phyloP scores from a whole-genome alignment of 2,888 invertebrate species.

The Antitype chi region DNA sequence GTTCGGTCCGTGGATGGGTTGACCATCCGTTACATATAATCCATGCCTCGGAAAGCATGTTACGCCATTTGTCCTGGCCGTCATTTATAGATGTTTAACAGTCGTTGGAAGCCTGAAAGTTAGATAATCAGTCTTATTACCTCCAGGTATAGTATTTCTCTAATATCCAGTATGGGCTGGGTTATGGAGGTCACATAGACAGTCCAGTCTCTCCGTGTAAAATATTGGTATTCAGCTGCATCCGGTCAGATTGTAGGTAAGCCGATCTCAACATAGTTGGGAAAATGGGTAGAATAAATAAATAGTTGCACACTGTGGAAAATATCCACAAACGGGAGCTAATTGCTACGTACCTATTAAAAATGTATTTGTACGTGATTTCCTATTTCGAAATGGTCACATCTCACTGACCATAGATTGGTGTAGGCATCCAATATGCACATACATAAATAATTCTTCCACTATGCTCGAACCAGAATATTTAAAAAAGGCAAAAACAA shows the following conservation, averaged over 20 bases:
- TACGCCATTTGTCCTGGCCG: background rate
- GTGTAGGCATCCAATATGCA: background rate
- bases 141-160: background rate
- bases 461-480: background rate
- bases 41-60: background rate
- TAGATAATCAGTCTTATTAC: background rate
- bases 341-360: too few relatives aligned
- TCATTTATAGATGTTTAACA: background rate
- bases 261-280: too few relatives aligned
- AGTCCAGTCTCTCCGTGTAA: background rate
- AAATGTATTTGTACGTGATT: background rate
- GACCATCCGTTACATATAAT: background rate
- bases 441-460: conserved; percentile 6
- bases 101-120: background rate
- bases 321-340: background rate
- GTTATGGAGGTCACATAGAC: background rate
- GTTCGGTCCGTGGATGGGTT: background rate
- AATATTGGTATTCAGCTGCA: background rate
- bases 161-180: background rate
- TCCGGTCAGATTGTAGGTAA: background rate
- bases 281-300: background rate
- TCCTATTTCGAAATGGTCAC: background rate
- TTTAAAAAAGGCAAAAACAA: conserved; percentile 26
- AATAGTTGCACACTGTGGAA: background rate
- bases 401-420: background rate